phyloP scores from a whole-genome alignment of 2,888 invertebrate genomes.

The Drosophila merina region DNA sequence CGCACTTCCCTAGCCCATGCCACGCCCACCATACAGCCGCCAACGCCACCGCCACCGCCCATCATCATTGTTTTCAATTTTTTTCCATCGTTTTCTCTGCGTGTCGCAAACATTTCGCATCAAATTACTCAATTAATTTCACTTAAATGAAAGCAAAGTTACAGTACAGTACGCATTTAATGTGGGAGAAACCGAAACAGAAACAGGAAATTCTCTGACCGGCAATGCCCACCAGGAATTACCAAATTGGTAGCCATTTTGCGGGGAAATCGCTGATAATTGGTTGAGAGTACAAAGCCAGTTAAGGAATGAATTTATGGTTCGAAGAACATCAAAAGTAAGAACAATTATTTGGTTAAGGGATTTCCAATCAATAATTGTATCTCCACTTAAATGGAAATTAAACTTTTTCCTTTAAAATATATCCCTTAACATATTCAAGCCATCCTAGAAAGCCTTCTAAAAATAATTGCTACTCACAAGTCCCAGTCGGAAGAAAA shows the following conservation, averaged over 20 bases:
- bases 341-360: neutral
- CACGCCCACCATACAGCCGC: constrained; percentile 29
- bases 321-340: constrained; percentile 5
- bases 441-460: neutral
- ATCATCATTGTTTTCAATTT: constrained; percentile 37
- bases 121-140: constrained; percentile 77
- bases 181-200: constrained; percentile 5
- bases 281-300: constrained; percentile 3
- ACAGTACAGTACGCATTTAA: constrained; percentile 25
- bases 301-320: constrained; percentile 9
- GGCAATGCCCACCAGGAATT: constrained; percentile 6
- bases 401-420: neutral
- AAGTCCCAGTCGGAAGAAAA: neutral
- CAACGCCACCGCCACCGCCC: neutral
- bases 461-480: neutral
- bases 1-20: constrained; percentile 35
- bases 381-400: no score
- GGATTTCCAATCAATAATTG: constrained; percentile 1
- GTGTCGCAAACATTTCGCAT: constrained; percentile 55
- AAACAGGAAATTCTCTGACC: constrained; percentile 21
- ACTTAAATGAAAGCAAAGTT: constrained; percentile 59
- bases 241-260: constrained; percentile 17
- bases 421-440: no score
- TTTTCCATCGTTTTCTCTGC: constrained; percentile 38
- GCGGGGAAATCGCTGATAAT: constrained; percentile 15